These are phyloP conservation scores for Caradrina kadenii DNA, from an alignment of 2,888 invertebrate genomes.

Conservation along the genomic window DNA sequence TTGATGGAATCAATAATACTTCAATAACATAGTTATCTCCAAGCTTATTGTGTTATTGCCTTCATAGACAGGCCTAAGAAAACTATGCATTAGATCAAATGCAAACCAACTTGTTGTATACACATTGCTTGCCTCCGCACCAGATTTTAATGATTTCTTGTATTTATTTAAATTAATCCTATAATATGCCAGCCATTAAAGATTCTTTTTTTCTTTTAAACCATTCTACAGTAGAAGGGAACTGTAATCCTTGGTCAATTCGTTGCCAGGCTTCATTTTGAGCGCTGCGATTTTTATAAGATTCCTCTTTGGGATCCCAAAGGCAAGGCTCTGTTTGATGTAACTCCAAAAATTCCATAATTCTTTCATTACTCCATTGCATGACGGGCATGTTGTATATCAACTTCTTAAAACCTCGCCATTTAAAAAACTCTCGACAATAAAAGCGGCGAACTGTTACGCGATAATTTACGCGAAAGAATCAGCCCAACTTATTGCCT, in stretches of 20 bases:
- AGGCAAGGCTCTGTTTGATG: conserved; percentile 2
- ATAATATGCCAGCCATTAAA: conserved; percentile 9
- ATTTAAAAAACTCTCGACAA: neutral
- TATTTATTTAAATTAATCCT: conserved; percentile 4
- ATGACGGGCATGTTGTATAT: neutral
- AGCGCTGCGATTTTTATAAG: neutral
- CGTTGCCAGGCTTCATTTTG: conserved; percentile 1
- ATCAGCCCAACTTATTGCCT: neutral
- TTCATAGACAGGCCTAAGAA: neutral
- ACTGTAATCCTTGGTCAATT: neutral
- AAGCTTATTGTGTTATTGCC: neutral
- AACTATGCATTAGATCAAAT: conserved; percentile 8
- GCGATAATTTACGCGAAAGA: neutral
- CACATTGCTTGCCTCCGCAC: neutral
- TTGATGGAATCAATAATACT: too few species aligned
- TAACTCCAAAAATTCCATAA: neutral
- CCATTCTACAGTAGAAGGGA: neutral
- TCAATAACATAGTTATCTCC: neutral
- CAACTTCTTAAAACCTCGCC: neutral
- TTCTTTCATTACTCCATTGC: conserved; percentile 6
- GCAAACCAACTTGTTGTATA: conserved; percentile 17
- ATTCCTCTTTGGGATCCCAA: neutral
- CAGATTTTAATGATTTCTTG: conserved; percentile 3
- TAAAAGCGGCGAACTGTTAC: neutral
- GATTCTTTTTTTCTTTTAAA: neutral